phyloP scores from a whole-genome alignment of 2,797 vertebrate species.

The Aythya fuligula region DNA sequence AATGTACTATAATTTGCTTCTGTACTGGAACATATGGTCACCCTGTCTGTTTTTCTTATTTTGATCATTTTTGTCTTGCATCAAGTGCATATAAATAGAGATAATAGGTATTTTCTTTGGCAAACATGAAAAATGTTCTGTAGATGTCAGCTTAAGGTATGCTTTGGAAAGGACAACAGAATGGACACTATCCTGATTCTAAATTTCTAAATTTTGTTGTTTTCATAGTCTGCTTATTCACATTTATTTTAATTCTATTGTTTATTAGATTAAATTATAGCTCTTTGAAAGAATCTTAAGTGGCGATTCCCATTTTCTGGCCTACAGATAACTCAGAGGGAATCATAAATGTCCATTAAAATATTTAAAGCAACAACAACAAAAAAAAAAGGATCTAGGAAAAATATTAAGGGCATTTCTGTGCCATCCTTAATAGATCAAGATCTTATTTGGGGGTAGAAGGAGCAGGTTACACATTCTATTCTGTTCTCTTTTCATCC shows the following conservation, averaged over 20 bases:
- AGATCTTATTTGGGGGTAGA: neutral
- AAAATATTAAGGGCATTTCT: neutral
- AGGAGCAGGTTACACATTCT: neutral
- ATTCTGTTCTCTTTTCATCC: neutral
- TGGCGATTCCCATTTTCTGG: neutral
- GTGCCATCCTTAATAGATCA: neutral
- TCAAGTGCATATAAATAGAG: constrained; percentile 38
- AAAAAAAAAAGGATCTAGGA: neutral
- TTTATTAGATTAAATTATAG: neutral
- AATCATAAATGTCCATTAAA: neutral
- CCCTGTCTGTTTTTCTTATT: constrained; percentile 36
- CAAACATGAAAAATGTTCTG: constrained; percentile 24
- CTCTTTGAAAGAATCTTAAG: neutral
- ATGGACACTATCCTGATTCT: neutral
- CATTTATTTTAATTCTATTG: neutral
- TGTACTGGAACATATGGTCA: constrained; percentile 57
- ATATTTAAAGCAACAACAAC: neutral
- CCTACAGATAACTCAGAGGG: neutral
- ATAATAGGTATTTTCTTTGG: constrained; percentile 17
- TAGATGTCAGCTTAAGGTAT: neutral
- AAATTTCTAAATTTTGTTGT: neutral
- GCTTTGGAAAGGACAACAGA: neutral
- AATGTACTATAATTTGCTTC: constrained; percentile 40
- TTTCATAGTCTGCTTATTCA: neutral
- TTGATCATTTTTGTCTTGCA: constrained; percentile 14